These are phyloP conservation scores for Epistrophe eligans DNA, from an alignment of 2,888 invertebrate species.

Conservation along the genomic window DNA sequence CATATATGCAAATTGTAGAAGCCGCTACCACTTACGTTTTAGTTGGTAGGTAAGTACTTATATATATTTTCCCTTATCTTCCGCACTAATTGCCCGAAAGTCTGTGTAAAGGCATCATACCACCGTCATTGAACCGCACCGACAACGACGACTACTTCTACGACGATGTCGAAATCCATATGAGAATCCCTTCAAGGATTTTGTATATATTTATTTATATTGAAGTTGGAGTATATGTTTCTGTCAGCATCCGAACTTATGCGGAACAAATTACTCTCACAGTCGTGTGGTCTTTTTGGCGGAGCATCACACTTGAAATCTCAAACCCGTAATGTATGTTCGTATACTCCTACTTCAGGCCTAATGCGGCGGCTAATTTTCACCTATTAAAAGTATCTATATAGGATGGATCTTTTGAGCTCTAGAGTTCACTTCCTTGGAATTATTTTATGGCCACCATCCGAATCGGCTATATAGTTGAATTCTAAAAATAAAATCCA, in stretches of 20 bases:
- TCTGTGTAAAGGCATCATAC: constrained; percentile 27
- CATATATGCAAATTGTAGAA: constrained; percentile 74
- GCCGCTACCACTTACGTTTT: constrained; percentile 71
- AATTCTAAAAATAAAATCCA: constrained; percentile 68
- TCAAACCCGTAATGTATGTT: constrained; percentile 38
- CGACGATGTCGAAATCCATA: constrained; percentile 37
- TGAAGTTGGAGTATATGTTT: not conserved
- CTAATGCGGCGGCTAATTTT: constrained; percentile 76
- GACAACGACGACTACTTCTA: not conserved
- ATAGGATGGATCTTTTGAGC: constrained; percentile 14
- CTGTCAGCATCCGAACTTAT: constrained; percentile 70
- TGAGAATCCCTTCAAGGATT: constrained; percentile 35
- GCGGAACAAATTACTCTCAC: constrained; percentile 73
- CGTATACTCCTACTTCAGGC: constrained; percentile 50
- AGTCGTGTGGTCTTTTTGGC: constrained; percentile 47
- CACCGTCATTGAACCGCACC: not conserved
- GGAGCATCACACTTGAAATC: constrained; percentile 67
- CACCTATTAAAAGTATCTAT: constrained; percentile 72
- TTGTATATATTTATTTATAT: not conserved
- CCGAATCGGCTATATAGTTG: constrained; percentile 46
- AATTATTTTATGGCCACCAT: constrained; percentile 69
- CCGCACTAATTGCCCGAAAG: constrained; percentile 68
- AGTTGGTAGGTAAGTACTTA: not conserved
- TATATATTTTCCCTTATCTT: constrained; percentile 65
- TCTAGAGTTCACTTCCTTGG: constrained; percentile 62